phyloP scores from a whole-genome alignment of 1,140 invertebrate genomes.

The Rhopalosiphum padi region DNA sequence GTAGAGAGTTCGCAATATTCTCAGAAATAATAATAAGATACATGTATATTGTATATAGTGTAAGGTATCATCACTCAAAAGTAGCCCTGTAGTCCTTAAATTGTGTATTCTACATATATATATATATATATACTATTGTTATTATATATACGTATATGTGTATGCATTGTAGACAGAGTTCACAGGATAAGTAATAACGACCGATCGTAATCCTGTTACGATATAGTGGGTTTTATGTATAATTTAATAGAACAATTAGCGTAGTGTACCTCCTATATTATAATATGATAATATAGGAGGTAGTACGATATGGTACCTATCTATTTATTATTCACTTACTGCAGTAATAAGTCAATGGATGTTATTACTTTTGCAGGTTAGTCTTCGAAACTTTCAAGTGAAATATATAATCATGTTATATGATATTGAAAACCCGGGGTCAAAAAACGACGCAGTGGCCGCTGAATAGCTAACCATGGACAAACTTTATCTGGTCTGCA shows the following conservation, averaged over 20 bases:
- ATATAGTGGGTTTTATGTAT: neutral
- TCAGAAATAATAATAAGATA: neutral
- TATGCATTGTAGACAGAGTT: neutral
- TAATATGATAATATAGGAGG: too few relatives aligned
- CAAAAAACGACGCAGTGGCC: neutral
- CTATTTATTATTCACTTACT: neutral
- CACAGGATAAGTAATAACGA: neutral
- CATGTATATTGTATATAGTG: neutral
- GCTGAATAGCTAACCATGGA: neutral
- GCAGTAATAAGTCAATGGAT: neutral
- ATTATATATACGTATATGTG: neutral
- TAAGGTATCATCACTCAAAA: neutral
- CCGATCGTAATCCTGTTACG: too few relatives aligned
- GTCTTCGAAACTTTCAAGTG: neutral
- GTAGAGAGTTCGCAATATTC: neutral
- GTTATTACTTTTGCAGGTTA: neutral
- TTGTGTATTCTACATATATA: too few relatives aligned
- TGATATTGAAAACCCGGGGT: neutral
- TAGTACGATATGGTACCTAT: neutral
- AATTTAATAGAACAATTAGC: neutral
- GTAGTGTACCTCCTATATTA: too few relatives aligned
- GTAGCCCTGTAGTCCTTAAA: too few relatives aligned
- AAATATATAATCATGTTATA: neutral
- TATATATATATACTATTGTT: neutral
- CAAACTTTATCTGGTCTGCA: neutral